Percentiles rank a stretch among this genome's conserved stretches.
Evolutionary conservation across 2,113 vertebrate species (phyloP).

Genomic region (Indri indri): DNA sequence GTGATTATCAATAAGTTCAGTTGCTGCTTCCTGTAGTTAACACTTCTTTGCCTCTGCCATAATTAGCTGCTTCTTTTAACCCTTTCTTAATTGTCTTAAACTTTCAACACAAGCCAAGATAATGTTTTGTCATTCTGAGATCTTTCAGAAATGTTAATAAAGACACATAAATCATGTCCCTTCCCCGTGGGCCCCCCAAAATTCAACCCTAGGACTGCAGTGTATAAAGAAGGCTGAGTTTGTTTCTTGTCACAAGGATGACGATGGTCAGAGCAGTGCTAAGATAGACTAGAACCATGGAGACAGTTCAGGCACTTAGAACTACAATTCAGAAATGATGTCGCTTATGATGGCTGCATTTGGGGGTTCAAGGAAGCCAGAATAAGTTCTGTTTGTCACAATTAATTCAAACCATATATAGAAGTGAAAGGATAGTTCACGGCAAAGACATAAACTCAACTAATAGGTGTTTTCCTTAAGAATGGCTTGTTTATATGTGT

Average conservation of each 20-base stretch:
- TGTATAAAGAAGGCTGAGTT: background rate
- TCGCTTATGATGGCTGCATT: background rate
- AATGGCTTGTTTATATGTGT: constrained; percentile 55
- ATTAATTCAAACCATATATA: background rate
- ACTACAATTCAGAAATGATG: background rate
- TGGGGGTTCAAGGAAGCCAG: constrained; percentile 50
- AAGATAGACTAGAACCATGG: background rate
- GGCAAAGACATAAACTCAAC: background rate
- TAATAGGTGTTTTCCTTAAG: constrained; percentile 23
- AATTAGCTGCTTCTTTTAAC: constrained; percentile 58
- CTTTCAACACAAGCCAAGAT: background rate
- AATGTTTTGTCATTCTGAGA: background rate
- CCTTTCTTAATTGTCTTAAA: constrained; percentile 24
- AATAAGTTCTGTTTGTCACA: constrained; percentile 25
- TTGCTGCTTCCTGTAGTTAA: constrained; percentile 36
- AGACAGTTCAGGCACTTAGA: background rate
- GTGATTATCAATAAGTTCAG: constrained; percentile 54
- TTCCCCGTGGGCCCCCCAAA: background rate
- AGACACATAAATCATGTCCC: background rate
- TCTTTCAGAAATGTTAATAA: background rate
- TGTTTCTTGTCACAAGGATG: background rate
- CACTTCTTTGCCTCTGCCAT: constrained; percentile 33
- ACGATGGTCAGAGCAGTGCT: background rate
- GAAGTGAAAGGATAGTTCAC: constrained; percentile 40
- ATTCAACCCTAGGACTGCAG: background rate